Evolutionary conservation across 30 jellyfish, hydroid and myxozoan species (phyloP), one percentile per base, ranked within the genome.

Genomic region (Chrysaora quinquecirrha): DNA sequence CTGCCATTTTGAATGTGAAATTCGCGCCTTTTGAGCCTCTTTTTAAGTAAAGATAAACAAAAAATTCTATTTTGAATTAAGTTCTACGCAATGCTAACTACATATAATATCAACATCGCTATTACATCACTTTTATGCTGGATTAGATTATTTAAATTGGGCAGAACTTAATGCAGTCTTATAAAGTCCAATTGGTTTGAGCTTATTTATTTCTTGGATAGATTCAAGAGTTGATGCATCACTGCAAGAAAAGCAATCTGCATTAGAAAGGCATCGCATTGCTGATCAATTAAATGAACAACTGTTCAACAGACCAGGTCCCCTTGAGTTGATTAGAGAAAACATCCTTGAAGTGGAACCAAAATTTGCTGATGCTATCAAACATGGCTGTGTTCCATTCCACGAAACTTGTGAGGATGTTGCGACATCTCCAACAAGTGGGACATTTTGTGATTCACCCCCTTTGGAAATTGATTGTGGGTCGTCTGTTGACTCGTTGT

Each of bases 221-320:
- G 98, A 93, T 80, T 80, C 95, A 0, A 79, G 77, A 34, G 91
- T 73, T 16, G 98, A 93, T 86, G 96, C 97, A 1, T 86, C 98
- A 2, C 48, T 93, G 76, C 96, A 75, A 79, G 97, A 78, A 34
- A 79, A 48, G 30, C 95, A 86, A 33, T 35, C 95, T 4, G 75
- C 85, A 31, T 47, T 93, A 56, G 98, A 93, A 50, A 75, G 98
- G 4, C 98, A 79, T 58, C 86, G 93, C 29, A 93, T 93, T 46
- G 98, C 98, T 28, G 98, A 93, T 74, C 96, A 91, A 7, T 56
- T 93, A 20, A 93, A 84, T 56, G 98, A 93, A 76, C 96, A 82
- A 31, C 91, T 93, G 16, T 83, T 86, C 38, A 76, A 84, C 71
- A 66, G 98, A n/a, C 98, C 98, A 4, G 98, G 98, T 20, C 98